Conservation (phyloP, 1,140 invertebrate species). For the Thrips palmi region DNA sequence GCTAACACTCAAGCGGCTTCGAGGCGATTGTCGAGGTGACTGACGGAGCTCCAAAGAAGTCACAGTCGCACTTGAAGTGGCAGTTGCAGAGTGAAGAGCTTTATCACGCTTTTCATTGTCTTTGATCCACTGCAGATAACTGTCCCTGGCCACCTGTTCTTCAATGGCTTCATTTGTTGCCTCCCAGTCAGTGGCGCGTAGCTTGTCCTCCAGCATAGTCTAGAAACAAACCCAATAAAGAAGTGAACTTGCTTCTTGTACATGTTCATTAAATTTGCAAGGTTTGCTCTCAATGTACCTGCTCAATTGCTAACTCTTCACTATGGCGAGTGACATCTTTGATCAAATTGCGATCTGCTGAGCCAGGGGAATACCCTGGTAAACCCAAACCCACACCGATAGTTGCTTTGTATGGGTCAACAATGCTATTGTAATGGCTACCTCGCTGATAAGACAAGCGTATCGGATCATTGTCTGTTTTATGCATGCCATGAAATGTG, state of each 20-base stretch:
- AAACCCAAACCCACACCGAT: conserved; percentile 75
- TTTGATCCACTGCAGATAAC: conserved; percentile 71
- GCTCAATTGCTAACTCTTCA: conserved; percentile 73
- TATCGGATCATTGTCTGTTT: conserved; percentile 64
- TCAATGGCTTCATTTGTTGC: conserved; percentile 83
- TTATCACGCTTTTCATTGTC: conserved; percentile 45
- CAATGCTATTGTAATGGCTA: conserved; percentile 80
- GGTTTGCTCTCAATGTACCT: too few relatives aligned
- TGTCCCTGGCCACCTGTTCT: conserved; percentile 76
- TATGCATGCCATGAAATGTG: conserved; percentile 62
- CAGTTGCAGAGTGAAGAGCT: conserved; percentile 18
- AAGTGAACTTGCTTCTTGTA: not conserved
- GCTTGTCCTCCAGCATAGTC: conserved; percentile 86
- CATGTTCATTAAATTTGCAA: not conserved
- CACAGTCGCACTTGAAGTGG: conserved; percentile 11
- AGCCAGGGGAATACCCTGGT: conserved; percentile 63
- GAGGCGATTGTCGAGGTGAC: conserved; percentile 3
- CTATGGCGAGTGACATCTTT: conserved; percentile 63
- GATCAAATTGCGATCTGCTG: conserved; percentile 54
- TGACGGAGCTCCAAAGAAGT: conserved; percentile 7
- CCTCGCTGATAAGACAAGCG: conserved; percentile 78
- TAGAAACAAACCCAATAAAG: conserved; percentile 21
- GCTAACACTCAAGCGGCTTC: not conserved
- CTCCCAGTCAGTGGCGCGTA: conserved; percentile 84
- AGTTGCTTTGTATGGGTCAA: conserved; percentile 72